phyloP scores from a whole-genome alignment of 2,888 invertebrate genomes.

The Drosophila incognita region DNA sequence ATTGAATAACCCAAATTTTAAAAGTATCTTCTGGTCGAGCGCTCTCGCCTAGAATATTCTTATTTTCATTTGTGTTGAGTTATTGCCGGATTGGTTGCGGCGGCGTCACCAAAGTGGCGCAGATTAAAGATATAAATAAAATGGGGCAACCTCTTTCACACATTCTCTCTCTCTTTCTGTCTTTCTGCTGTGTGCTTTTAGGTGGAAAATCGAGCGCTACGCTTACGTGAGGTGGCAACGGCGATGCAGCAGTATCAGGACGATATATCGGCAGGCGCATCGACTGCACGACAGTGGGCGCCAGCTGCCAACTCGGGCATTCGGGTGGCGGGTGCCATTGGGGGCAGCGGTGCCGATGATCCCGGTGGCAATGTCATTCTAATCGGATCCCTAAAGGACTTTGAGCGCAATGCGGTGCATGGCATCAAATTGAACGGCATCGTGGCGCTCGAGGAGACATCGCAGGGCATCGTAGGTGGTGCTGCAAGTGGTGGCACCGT shows the following conservation, averaged over 20 bases:
- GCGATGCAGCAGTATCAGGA: constrained; percentile 85
- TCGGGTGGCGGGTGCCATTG: constrained; percentile 54
- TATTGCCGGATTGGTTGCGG: constrained; percentile 59
- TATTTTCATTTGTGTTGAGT: constrained; percentile 63
- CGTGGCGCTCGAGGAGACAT: constrained; percentile 76
- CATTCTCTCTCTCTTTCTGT: constrained; percentile 8
- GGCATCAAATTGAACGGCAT: constrained; percentile 81
- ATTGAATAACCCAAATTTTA: not conserved
- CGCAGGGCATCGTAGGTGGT: constrained; percentile 59
- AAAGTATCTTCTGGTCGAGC: not conserved
- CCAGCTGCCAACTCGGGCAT: constrained; percentile 58
- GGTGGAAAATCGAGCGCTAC: constrained; percentile 94
- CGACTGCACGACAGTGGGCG: constrained; percentile 74
- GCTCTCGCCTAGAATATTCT: no score
- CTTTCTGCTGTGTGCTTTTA: constrained; percentile 83
- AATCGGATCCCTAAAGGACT: constrained; percentile 72
- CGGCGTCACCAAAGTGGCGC: constrained; percentile 68
- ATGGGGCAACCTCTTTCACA: constrained; percentile 20
- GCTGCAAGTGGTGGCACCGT: constrained; percentile 51
- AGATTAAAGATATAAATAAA: constrained; percentile 80
- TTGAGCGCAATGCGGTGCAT: constrained; percentile 75
- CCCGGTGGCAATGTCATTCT: constrained; percentile 75
- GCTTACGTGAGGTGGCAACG: constrained; percentile 87
- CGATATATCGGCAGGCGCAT: constrained; percentile 77
- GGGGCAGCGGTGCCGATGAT: constrained; percentile 72